phyloP scores from a whole-genome alignment of 2,797 vertebrate genomes.

The Clarias laeviceps region DNA sequence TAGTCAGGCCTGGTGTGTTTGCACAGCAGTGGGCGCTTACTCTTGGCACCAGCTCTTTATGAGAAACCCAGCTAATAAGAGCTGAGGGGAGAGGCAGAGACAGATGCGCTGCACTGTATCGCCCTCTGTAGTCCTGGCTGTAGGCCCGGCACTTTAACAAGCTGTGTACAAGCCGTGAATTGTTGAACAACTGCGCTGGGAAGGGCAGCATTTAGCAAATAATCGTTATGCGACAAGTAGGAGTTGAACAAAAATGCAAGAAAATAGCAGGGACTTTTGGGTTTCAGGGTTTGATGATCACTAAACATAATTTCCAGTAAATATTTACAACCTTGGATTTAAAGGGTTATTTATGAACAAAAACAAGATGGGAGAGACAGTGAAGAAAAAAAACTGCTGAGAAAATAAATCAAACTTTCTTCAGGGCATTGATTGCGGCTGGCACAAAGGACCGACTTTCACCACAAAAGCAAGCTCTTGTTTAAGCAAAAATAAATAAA shows the following conservation, averaged over 20 bases:
- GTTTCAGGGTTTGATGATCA: background rate
- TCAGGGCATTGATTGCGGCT: slow-evolving; percentile 71
- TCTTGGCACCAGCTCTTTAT: slow-evolving; percentile 73
- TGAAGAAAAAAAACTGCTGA: slow-evolving; percentile 55
- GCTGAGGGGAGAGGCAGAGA: slow-evolving; percentile 55
- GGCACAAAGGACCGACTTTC: slow-evolving; percentile 63
- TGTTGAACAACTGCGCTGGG: slow-evolving; percentile 28
- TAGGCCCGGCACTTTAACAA: slow-evolving; percentile 70
- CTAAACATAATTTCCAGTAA: background rate
- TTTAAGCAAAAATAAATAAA: slow-evolving; percentile 59
- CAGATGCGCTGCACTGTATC: slow-evolving; percentile 66
- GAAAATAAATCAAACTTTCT: slow-evolving; percentile 79
- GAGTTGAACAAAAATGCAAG: slow-evolving; percentile 14
- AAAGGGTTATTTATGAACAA: slow-evolving; percentile 14
- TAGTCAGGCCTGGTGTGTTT: slow-evolving; percentile 80
- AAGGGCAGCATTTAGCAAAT: slow-evolving; percentile 41
- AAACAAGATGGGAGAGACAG: slow-evolving; percentile 33
- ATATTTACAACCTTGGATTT: slow-evolving; percentile 16
- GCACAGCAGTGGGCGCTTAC: slow-evolving; percentile 76
- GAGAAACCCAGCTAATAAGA: slow-evolving; percentile 78
- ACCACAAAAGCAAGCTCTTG: slow-evolving; percentile 70
- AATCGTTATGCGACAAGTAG: slow-evolving; percentile 61
- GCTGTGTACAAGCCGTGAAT: slow-evolving; percentile 40
- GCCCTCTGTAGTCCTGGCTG: slow-evolving; percentile 71
- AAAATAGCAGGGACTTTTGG: background rate